A percentile compares a stretch with the other conserved stretches of the same genome.
phyloP scores from a whole-genome alignment of 2,888 invertebrate genomes.

The Rhimphoctona megacephalus region DNA sequence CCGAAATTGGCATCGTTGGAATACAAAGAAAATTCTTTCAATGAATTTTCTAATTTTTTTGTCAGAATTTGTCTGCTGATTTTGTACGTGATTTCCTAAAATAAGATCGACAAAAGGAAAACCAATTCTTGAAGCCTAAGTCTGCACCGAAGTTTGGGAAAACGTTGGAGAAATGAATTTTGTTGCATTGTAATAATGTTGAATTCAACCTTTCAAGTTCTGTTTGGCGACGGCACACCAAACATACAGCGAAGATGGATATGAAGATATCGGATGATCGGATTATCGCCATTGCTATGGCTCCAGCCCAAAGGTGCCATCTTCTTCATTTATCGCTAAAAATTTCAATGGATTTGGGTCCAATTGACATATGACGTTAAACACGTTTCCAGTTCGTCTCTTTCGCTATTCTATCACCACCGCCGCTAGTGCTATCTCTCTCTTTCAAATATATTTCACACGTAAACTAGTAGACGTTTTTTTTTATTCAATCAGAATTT shows the following conservation, averaged over 20 bases:
- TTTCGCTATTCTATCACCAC: not conserved
- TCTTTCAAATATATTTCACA: not conserved
- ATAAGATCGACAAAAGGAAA: not conserved
- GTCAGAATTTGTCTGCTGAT: not conserved
- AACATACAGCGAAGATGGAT: not conserved
- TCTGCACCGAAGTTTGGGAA: not conserved
- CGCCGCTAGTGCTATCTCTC: not conserved
- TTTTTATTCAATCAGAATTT: not conserved
- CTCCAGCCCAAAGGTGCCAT: not conserved
- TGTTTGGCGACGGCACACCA: not conserved
- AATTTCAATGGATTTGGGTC: not conserved
- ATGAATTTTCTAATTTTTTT: not conserved
- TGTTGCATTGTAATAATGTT: not conserved
- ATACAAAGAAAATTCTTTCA: not conserved
- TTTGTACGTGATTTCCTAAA: not conserved
- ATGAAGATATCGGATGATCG: not conserved
- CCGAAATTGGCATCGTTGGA: not conserved
- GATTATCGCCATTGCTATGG: not conserved
- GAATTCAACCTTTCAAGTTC: not conserved
- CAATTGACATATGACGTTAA: not conserved
- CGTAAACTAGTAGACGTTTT: not conserved
- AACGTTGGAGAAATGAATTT: not conserved
- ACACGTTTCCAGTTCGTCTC: not conserved
- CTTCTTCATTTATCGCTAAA: not conserved
- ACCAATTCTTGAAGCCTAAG: not conserved